phyloP scores from a whole-genome alignment of 2,797 vertebrate genomes.

The Gorsachius magnificus region DNA sequence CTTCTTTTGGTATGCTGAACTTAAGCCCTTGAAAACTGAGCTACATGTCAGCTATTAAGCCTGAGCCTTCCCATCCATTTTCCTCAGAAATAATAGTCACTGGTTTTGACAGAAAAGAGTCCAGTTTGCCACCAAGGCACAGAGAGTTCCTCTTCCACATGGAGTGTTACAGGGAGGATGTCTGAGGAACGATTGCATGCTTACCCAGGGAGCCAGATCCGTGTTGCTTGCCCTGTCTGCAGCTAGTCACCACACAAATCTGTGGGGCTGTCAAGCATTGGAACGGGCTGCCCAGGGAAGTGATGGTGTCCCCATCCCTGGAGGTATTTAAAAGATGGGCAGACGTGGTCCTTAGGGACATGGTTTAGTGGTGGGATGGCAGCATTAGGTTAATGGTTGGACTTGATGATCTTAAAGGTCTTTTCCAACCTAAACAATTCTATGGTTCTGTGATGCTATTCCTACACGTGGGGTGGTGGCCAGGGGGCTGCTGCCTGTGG shows the following conservation, averaged over 20 bases:
- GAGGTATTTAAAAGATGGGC: too few relatives aligned
- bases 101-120: background rate
- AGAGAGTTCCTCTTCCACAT: background rate
- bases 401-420: too few relatives aligned
- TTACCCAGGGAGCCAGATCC: background rate
- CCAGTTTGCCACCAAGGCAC: background rate
- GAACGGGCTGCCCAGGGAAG: too few relatives aligned
- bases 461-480: accelerated
- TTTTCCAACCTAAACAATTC: too few relatives aligned
- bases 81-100: background rate
- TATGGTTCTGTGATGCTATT: background rate
- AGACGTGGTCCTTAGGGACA: too few relatives aligned
- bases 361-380: too few relatives aligned
- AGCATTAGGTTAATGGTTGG: too few relatives aligned
- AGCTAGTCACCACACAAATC: background rate
- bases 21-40: background rate
- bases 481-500: background rate
- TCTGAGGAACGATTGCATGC: background rate
- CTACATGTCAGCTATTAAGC: background rate
- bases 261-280: too few relatives aligned
- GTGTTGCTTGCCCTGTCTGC: background rate
- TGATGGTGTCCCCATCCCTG: too few relatives aligned
- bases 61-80: background rate
- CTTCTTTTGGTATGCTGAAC: background rate
- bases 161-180: background rate